Evolutionary conservation across 2,113 vertebrate genomes (phyloP), one percentile per base, ranked within the genome.

Genomic region (Panthera leo): DNA sequence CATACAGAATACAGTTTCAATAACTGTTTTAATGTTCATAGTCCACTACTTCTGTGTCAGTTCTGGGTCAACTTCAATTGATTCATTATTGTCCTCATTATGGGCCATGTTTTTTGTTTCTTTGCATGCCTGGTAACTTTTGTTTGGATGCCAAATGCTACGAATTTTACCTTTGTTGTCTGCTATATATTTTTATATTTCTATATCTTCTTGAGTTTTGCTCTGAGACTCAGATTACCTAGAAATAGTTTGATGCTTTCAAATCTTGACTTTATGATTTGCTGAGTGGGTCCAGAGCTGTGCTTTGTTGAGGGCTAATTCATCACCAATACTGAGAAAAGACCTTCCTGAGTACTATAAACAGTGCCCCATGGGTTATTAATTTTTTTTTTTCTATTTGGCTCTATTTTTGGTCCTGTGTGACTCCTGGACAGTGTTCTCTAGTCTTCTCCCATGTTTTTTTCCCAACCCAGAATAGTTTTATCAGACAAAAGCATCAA

Each of bases 131-230:
- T 55, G 36, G 29, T 63, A 39, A 85, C 42, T 61, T 84, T 75
- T 55, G 51, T 76, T 51, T 63, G 63, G 67, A 53, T 63, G 15
- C n/a, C 39, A 79, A 82, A 55, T 25, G 63, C 73, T 86, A 53
- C 75, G n/a, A 63, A 48, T 45, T 86, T 96, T 55, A 31, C 70
- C 48, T 67, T 79, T 93, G 36, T 61, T 87, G 67, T 48, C 18
- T 73, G 75, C 53, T 80, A 7, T 39, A 65, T 94, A 29, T 89
- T 95, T 94, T 85, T 51, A 53, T 61, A 85, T 86, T 89, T 94
- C 71, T 73, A 71, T 45, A 63, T 76, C 48, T 71, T 73, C 75
- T 67, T 89, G 58, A 76, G 5, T 80, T 94, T 92, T 92, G 5
- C 39, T 91, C 7, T 86, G 51, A 94, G 51, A 76, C 65, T 42